Conservation (phyloP, 1,140 invertebrate species). For the Drosophila santomea region DNA sequence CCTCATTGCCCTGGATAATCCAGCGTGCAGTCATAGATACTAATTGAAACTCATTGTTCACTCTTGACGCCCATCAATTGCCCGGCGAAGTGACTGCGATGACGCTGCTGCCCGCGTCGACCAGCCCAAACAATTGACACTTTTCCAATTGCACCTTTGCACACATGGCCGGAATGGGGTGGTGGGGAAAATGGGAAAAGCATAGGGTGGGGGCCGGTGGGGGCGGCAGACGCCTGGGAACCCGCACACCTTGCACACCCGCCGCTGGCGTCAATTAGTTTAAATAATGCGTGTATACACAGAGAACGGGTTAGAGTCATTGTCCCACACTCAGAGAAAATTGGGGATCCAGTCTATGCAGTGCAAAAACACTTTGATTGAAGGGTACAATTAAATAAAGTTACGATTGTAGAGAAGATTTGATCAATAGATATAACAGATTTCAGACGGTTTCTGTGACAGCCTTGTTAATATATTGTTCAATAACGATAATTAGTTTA, state of each 20-base stretch:
- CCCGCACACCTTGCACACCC: conserved; percentile 64
- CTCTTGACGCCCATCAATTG: conserved; percentile 77
- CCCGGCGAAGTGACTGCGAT: conserved; percentile 11
- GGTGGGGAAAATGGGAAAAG: too few species aligned
- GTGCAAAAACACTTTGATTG: too few species aligned
- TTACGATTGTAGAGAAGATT: neutral
- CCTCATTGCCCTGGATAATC: conserved; percentile 70
- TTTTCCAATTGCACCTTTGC: conserved; percentile 76
- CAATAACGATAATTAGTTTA: too few species aligned
- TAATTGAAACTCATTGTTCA: conserved; percentile 81
- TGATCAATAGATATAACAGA: neutral
- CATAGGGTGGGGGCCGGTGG: neutral
- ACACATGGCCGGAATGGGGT: conserved; percentile 1
- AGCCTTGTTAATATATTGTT: too few species aligned
- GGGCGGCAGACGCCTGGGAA: conserved; percentile 30
- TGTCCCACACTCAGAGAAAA: conserved; percentile 47
- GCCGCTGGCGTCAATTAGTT: conserved; percentile 76
- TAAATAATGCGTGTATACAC: conserved; percentile 66
- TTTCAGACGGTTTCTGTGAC: too few species aligned
- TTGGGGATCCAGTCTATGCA: too few species aligned
- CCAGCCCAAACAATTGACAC: conserved; percentile 69
- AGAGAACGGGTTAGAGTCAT: conserved; percentile 60
- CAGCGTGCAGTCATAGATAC: conserved; percentile 54
- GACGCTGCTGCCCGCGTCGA: conserved; percentile 6
- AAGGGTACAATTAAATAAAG: too few species aligned